phyloP scores from a whole-genome alignment of 35 echinoderm and acorn worm genomes.

The Hemicentrotus pulcherrimus region DNA sequence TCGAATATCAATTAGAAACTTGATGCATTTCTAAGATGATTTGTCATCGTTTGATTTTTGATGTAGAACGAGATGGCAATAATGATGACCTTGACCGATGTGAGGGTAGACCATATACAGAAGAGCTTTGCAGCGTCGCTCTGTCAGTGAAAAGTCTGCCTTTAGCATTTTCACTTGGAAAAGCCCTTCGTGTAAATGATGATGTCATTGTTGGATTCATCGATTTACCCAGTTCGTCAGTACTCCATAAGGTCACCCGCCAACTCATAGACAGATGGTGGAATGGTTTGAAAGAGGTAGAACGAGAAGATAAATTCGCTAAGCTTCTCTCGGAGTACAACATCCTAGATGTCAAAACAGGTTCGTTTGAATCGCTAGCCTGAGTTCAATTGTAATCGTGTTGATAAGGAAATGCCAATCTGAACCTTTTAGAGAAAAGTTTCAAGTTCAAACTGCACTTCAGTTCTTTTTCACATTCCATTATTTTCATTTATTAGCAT shows the following conservation, averaged over 20 bases:
- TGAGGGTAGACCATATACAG: not conserved
- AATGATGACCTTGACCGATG: not conserved
- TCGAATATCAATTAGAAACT: no score
- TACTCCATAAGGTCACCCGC: not conserved
- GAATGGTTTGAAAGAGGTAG: not conserved
- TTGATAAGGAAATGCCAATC: no score
- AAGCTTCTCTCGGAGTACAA: not conserved
- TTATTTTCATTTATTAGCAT: no score
- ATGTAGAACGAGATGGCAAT: not conserved
- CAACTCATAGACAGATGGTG: not conserved
- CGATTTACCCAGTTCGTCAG: not conserved
- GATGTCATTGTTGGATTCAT: not conserved
- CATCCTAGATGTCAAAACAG: not conserved
- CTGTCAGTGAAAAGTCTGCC: not conserved
- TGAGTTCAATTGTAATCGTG: no score
- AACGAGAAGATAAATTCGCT: not conserved
- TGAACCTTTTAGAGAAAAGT: no score
- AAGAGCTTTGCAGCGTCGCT: not conserved
- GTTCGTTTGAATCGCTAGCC: not conserved
- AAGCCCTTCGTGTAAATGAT: not conserved
- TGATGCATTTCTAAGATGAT: no score
- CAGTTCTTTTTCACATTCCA: no score
- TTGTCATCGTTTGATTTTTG: not conserved
- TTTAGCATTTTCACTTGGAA: not conserved
- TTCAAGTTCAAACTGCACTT: no score